A percentile compares a stretch with the other conserved stretches of the same genome.
These are phyloP conservation scores for Sebastes minor DNA, from an alignment of 2,797 vertebrate genomes.

Conservation along the genomic window DNA sequence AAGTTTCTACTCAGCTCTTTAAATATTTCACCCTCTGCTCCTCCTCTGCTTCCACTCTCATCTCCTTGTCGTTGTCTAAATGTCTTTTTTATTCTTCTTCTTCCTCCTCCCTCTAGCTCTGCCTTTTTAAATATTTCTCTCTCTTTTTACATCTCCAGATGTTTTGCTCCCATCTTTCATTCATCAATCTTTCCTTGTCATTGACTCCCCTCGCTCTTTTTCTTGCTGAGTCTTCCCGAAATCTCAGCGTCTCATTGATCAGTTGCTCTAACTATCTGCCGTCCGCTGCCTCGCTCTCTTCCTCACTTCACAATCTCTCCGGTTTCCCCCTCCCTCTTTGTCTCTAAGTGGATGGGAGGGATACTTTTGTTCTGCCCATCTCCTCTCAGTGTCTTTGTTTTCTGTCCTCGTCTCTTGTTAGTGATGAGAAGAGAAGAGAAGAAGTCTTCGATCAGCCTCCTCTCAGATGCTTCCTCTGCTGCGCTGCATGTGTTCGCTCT, in stretches of 20 bases:
- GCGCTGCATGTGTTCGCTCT: conserved; percentile 69
- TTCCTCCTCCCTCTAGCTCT: conserved; percentile 1
- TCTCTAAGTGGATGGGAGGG: conserved; percentile 50
- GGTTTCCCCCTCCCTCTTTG: conserved; percentile 40
- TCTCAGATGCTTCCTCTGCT: conserved; percentile 70
- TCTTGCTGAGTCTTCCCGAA: conserved; percentile 58
- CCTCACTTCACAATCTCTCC: conserved; percentile 41
- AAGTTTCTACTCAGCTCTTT: conserved; percentile 57
- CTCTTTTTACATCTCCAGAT: conserved; percentile 41
- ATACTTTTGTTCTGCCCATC: conserved; percentile 55
- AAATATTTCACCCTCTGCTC: conserved; percentile 55
- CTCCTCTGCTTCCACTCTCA: conserved; percentile 17
- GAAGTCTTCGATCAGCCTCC: conserved; percentile 40
- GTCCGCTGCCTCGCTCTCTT: conserved; percentile 56
- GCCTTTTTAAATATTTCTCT: conserved; percentile 42
- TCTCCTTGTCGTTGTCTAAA: conserved; percentile 24
- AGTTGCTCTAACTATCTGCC: conserved; percentile 67
- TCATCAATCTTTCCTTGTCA: conserved; percentile 57
- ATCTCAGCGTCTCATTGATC: conserved; percentile 61
- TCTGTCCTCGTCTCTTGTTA: conserved; percentile 45
- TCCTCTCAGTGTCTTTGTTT: conserved; percentile 19
- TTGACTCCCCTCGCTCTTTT: conserved; percentile 16
- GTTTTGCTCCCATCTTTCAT: conserved; percentile 66
- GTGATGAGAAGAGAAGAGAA: conserved; percentile 48
- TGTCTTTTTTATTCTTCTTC: conserved; percentile 26